phyloP scores from a whole-genome alignment of 2,797 vertebrate genomes.

The Peromyscus aztecus region DNA sequence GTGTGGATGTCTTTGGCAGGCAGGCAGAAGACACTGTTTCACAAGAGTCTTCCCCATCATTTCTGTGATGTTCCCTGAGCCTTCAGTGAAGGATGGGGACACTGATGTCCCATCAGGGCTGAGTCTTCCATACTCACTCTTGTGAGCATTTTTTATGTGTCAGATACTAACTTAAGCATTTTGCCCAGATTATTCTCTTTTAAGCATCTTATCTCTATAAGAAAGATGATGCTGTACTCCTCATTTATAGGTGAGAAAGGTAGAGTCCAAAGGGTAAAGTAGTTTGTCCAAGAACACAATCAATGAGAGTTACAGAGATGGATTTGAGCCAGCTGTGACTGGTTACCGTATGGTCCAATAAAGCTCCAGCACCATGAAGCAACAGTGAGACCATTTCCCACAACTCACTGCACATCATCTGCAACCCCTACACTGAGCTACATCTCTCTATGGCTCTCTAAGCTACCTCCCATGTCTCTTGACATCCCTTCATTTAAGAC shows the following conservation, averaged over 20 bases:
- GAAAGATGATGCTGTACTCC: neutral
- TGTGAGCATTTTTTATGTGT: neutral
- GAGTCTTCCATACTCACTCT: neutral
- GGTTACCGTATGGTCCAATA: neutral
- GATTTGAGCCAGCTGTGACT: neutral
- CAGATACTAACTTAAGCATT: neutral
- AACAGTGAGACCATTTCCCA: neutral
- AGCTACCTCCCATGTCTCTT: neutral
- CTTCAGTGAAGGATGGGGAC: neutral
- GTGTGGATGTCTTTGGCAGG: neutral
- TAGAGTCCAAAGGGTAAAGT: neutral
- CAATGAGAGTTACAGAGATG: neutral
- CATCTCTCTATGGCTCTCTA: neutral
- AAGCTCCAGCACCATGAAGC: neutral
- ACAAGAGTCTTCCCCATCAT: neutral
- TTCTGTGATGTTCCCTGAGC: neutral
- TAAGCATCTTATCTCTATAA: neutral
- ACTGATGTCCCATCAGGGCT: neutral
- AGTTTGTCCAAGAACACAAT: neutral
- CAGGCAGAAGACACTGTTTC: too few species aligned
- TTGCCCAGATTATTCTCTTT: neutral
- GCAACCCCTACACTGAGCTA: neutral
- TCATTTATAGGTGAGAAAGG: neutral
- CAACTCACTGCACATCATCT: rapidly evolving
- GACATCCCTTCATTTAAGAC: neutral